These are phyloP conservation scores for Silurus asotus DNA, from an alignment of 2,113 vertebrate genomes.

Conservation along the genomic window DNA sequence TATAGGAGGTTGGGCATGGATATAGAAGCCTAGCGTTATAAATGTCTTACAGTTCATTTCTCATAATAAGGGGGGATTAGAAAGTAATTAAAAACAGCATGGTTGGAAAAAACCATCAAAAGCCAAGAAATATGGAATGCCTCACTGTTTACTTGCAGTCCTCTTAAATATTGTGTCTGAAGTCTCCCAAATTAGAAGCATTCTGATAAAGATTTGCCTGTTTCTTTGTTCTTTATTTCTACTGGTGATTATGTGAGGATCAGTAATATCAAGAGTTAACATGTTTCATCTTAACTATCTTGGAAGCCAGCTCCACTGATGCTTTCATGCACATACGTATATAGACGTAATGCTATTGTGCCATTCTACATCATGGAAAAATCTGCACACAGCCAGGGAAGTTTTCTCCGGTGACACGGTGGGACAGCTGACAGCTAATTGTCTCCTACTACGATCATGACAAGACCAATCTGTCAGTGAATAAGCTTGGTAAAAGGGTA, in stretches of 20 bases:
- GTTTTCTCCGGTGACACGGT: slow-evolving; percentile 37
- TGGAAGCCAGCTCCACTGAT: slow-evolving; percentile 22
- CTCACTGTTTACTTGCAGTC: background rate
- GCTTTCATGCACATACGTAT: background rate
- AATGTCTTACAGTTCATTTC: background rate
- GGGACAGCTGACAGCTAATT: slow-evolving; percentile 36
- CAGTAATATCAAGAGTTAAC: background rate
- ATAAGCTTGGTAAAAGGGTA: slow-evolving; percentile 5
- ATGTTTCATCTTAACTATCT: slow-evolving; percentile 25
- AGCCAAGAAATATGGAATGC: background rate
- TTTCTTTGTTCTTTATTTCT: background rate
- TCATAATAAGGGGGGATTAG: background rate
- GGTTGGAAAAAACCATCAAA: background rate
- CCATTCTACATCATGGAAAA: slow-evolving; percentile 50
- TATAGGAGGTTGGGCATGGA: slow-evolving; percentile 1
- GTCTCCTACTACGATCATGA: slow-evolving; percentile 37
- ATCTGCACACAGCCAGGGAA: slow-evolving; percentile 22
- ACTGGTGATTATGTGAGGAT: slow-evolving; percentile 22
- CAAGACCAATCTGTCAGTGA: slow-evolving; percentile 35
- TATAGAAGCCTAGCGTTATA: slow-evolving; percentile 10
- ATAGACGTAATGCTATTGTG: slow-evolving; percentile 17
- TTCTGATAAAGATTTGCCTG: slow-evolving; percentile 21
- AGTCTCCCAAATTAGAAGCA: slow-evolving; percentile 5
- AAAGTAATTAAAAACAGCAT: slow-evolving; percentile 11
- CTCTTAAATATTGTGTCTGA: background rate